These are phyloP conservation scores for Chrosomus eos DNA, from an alignment of 2,797 vertebrate species.

Conservation along the genomic window DNA sequence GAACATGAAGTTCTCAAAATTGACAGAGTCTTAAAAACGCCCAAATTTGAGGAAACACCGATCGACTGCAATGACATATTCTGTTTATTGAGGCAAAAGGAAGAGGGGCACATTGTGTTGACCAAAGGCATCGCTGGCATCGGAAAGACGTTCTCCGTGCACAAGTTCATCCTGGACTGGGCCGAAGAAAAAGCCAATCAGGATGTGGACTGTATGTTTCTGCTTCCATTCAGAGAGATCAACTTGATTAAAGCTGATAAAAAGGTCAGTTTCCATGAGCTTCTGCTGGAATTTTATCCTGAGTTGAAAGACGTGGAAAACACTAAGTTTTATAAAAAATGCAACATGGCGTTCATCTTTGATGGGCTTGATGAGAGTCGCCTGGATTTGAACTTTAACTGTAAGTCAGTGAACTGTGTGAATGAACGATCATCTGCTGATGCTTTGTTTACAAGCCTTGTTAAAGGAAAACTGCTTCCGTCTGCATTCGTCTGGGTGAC, in stretches of 20 bases:
- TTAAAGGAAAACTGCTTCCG: slow-evolving; percentile 48
- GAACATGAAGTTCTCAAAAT: slow-evolving; percentile 49
- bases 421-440: slow-evolving; percentile 20
- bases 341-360: slow-evolving; percentile 53
- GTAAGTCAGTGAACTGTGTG: slow-evolving; percentile 4
- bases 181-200: slow-evolving; percentile 30
- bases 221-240: slow-evolving; percentile 47
- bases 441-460: slow-evolving; percentile 50
- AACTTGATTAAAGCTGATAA: slow-evolving; percentile 21
- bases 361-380: slow-evolving; percentile 59
- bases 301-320: slow-evolving; percentile 1
- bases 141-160: slow-evolving; percentile 44
- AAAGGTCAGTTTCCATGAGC: slow-evolving; percentile 24
- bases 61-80: slow-evolving; percentile 46
- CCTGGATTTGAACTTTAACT: slow-evolving; percentile 50
- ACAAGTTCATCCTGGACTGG: slow-evolving; percentile 53
- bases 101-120: slow-evolving; percentile 14
- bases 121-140: slow-evolving; percentile 48
- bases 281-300: slow-evolving; percentile 40
- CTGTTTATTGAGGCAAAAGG: not conserved
- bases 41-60: slow-evolving; percentile 21
- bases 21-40: not conserved
- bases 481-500: slow-evolving; percentile 58
- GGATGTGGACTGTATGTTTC: slow-evolving; percentile 45
- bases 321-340: slow-evolving; percentile 15